Evolutionary conservation across 1,140 invertebrate genomes (phyloP), one percentile per base, ranked within the genome.

Genomic region (Drusus annulatus): DNA sequence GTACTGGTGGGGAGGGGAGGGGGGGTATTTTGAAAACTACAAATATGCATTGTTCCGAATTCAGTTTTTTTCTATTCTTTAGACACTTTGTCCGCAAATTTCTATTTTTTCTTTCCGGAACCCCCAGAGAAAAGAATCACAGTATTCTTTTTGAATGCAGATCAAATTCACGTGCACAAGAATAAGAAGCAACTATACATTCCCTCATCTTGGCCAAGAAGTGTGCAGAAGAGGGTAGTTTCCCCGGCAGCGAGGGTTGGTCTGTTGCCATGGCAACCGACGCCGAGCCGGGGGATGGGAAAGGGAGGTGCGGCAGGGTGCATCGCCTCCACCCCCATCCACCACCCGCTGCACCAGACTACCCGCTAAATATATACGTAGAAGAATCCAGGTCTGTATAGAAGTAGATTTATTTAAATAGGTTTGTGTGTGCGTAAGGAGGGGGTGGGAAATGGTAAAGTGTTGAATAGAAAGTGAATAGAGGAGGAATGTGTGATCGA

Each of bases 211-310:
- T 10, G 28, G n/a, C 15, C 16, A 74, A 74, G 69, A 74, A 69
- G 36, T 74, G 10, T 56, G 21, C 25, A 74, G 25, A 69, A 75
- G 65, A 77, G 73, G 28, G 58, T 56, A 74, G 62, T 19, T 45
- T 28, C 77, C 78, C 56, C 75, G 45, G 51, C 78, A 56, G 23
- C 17, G 76, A 76, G 81, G 78, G 79, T 83, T 79, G 78, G 79
- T 60, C 69, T 58, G 81, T 83, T 73, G 76, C 62, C 81, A 79
- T 83, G 81, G 73, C 69, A 51, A 83, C 81, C 78, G 68, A 74
- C 81, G 75, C 74, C 45, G 50, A n/a, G 74, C 15, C 31, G 10
- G 21, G 56, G 45, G 58, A 45, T 45, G 36, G 36, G 36, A 13
- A 13, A 13, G 36, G 19, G 56, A 50, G 69, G 17, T 52, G 51